Evolutionary conservation across 2,797 vertebrate species (phyloP), one percentile per base, ranked within the genome.

Genomic region (Eurystomus glaucurus): DNA sequence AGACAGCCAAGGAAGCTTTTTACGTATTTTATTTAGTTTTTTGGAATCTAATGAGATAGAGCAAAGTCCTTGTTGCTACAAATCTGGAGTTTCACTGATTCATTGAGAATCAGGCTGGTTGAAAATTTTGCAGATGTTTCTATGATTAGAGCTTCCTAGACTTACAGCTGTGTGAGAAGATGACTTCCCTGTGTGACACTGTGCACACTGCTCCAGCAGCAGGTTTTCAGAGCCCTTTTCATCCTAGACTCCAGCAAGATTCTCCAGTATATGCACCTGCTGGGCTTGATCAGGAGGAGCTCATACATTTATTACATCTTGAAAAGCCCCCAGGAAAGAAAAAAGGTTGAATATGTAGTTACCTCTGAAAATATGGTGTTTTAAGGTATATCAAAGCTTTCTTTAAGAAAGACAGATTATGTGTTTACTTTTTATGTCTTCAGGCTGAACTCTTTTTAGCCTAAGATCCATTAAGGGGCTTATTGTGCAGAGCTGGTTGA

Each of bases 331-430:
- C 5, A 57, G 62, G 26, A 86, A 57, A 31, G 33, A 29, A 68
- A 72, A 74, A 84, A 46, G 4, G 6, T 37, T 87, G 48, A 77
- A 62, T 91, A 39, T 39, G 14, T 52, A 88, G 55, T 45, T 45
- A 21, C 6, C 15, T 54, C 51, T 64, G 45, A 66, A 88, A 90
- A 91, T 51, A 33, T 3, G 11, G 21, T 88, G 17, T 75, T 78
- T 88, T 80, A 87, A 85, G 54, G 33, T 54, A 64, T 37, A 81
- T 90, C 66, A 85, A 95, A 88, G 45, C 52, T 88, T 90, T 68
- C 46, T 83, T 92, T 41, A 71, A 84, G 77, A 84, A 37, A 85
- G 33, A 66, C 45, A 84, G 70, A 76, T 87, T 80, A 25, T 7
- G 1, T 23, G 70, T 88, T 91, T 60, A 8, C 50, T 85, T 88